These are phyloP conservation scores for Polyommatus icarus DNA, from an alignment of 2,888 invertebrate genomes.

Conservation along the genomic window DNA sequence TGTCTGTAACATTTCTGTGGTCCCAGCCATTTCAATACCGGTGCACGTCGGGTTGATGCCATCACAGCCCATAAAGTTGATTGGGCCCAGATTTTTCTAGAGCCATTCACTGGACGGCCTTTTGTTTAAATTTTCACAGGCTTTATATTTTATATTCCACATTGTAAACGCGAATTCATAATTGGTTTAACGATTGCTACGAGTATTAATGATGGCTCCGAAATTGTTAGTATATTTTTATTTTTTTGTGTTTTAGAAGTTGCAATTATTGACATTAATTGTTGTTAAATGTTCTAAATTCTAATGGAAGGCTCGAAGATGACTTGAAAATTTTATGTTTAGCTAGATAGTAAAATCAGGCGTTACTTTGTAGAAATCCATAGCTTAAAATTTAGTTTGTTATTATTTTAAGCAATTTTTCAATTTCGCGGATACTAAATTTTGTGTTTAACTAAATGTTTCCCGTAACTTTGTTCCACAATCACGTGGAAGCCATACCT, in stretches of 20 bases:
- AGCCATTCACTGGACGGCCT: conserved; percentile 11
- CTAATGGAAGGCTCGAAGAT: too few relatives aligned
- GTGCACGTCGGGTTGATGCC: conserved; percentile 41
- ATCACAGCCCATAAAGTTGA: conserved; percentile 38
- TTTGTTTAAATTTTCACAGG: conserved; percentile 9
- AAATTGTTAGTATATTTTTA: background rate
- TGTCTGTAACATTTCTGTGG: background rate
- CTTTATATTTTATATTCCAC: conserved; percentile 5
- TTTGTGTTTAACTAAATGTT: too few relatives aligned
- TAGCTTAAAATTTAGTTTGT: too few relatives aligned
- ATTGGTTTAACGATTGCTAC: background rate
- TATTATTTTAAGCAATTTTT: too few relatives aligned
- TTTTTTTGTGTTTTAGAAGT: background rate
- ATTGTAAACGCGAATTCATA: background rate
- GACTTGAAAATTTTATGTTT: too few relatives aligned
- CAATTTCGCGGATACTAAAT: too few relatives aligned
- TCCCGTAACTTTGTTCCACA: too few relatives aligned
- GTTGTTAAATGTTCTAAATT: too few relatives aligned
- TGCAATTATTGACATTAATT: too few relatives aligned
- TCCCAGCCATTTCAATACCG: conserved; percentile 43
- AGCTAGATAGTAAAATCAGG: too few relatives aligned
- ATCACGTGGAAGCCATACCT: too few relatives aligned
- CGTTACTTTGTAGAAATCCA: too few relatives aligned
- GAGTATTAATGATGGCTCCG: background rate
- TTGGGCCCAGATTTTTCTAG: conserved; percentile 29